Conservation (phyloP, 2,888 invertebrate species). For the Leucoptera coffeella region DNA sequence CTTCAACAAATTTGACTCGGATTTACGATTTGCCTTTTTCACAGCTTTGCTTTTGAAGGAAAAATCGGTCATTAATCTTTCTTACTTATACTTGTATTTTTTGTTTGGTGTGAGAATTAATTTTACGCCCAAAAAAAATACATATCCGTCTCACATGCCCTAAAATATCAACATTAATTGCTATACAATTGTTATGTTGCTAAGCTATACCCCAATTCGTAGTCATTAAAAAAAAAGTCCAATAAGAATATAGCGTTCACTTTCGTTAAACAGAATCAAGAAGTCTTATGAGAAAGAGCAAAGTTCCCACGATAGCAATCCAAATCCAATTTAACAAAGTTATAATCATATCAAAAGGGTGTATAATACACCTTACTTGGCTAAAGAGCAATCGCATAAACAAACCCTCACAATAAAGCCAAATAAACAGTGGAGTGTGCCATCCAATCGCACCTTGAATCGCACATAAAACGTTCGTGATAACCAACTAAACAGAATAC, state of each 20-base stretch:
- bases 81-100: too few species aligned
- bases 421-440: constrained; percentile 52
- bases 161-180: too few species aligned
- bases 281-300: constrained; percentile 5
- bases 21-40: constrained; percentile 55
- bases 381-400: constrained; percentile 54
- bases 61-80: constrained; percentile 46
- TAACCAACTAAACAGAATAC: constrained; percentile 48
- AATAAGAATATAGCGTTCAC: constrained; percentile 16
- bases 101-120: constrained; percentile 39
- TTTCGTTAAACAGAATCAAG: background rate
- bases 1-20: constrained; percentile 56
- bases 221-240: background rate
- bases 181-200: too few species aligned
- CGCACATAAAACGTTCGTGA: constrained; percentile 49
- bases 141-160: too few species aligned
- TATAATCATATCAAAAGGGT: constrained; percentile 50
- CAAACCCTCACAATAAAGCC: constrained; percentile 53
- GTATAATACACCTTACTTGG: constrained; percentile 47
- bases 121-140: constrained; percentile 32
- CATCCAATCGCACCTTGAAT: constrained; percentile 55
- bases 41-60: constrained; percentile 49
- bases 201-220: background rate
- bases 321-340: constrained; percentile 42
- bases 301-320: constrained; percentile 27